Percentiles rank a stretch among this genome's conserved stretches.
Evolutionary conservation across 2,113 vertebrate species (phyloP).

Genomic region (Nipponia nippon): DNA sequence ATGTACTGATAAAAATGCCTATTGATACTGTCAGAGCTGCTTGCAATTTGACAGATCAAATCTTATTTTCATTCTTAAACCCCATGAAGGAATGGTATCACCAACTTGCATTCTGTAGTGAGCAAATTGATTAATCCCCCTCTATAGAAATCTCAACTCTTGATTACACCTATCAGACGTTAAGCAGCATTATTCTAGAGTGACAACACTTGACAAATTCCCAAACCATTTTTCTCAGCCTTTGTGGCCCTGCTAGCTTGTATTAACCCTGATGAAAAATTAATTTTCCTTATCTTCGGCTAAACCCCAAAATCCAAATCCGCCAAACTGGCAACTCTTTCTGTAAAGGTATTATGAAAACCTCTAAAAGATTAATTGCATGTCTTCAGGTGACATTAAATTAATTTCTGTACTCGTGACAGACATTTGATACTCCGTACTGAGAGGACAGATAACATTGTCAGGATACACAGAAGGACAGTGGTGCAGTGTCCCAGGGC

Average conservation of each 20-base stretch:
- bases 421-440: constrained; percentile 83
- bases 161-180: constrained; percentile 92
- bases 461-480: constrained; percentile 87
- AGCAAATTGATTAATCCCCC: constrained; percentile 95
- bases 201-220: constrained; percentile 93
- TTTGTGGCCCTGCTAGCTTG: constrained; percentile 89
- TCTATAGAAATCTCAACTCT: constrained; percentile 92
- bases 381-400: constrained; percentile 91
- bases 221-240: constrained; percentile 81
- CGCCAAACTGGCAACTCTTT: constrained; percentile 93
- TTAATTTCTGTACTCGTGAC: constrained; percentile 90
- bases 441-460: constrained; percentile 95
- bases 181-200: constrained; percentile 93
- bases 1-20: constrained; percentile 70
- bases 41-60: constrained; percentile 93
- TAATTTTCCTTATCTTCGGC: constrained; percentile 98
- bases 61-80: constrained; percentile 82
- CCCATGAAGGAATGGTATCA: constrained; percentile 76
- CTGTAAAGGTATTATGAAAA: constrained; percentile 96
- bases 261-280: constrained; percentile 98
- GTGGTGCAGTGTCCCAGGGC: constrained; percentile 82
- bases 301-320: constrained; percentile 99
- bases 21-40: constrained; percentile 72
- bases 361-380: constrained; percentile 96
- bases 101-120: constrained; percentile 82